These are phyloP conservation scores for Heterotis niloticus DNA, from an alignment of 2,113 vertebrate genomes.

Conservation along the genomic window DNA sequence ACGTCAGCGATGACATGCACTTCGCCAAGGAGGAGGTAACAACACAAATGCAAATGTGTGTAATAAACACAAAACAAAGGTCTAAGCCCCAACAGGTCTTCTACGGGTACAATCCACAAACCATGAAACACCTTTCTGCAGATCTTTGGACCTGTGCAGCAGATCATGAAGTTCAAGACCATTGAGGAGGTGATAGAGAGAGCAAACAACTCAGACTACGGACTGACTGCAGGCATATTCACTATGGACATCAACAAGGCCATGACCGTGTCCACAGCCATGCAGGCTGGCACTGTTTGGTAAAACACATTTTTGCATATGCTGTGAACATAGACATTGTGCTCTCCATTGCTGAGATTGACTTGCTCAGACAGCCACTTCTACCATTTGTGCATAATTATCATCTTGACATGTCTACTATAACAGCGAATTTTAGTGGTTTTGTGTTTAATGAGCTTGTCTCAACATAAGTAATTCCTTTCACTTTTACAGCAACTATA, in stretches of 20 bases:
- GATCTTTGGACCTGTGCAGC: slow-evolving; percentile 98
- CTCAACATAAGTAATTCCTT: neutral
- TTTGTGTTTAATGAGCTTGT: neutral
- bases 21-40: slow-evolving; percentile 95
- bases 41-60: neutral
- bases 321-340: neutral
- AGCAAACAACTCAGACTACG: slow-evolving; percentile 93
- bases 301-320: slow-evolving; percentile 52
- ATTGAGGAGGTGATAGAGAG: slow-evolving; percentile 94
- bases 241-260: slow-evolving; percentile 96
- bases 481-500: neutral
- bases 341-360: neutral
- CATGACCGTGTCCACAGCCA: slow-evolving; percentile 84
- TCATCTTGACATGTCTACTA: neutral
- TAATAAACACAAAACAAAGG: neutral
- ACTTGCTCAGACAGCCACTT: neutral
- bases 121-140: slow-evolving; percentile 44
- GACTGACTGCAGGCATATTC: slow-evolving; percentile 89
- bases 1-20: slow-evolving; percentile 91
- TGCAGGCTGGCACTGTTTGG: slow-evolving; percentile 98
- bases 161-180: slow-evolving; percentile 95
- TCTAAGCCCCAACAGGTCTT: neutral
- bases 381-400: neutral
- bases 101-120: neutral
- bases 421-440: neutral